A percentile compares a stretch with the other conserved stretches of the same genome.
Conservation (phyloP, 1,140 invertebrate species). For the Drosophila punjabiensis region DNA sequence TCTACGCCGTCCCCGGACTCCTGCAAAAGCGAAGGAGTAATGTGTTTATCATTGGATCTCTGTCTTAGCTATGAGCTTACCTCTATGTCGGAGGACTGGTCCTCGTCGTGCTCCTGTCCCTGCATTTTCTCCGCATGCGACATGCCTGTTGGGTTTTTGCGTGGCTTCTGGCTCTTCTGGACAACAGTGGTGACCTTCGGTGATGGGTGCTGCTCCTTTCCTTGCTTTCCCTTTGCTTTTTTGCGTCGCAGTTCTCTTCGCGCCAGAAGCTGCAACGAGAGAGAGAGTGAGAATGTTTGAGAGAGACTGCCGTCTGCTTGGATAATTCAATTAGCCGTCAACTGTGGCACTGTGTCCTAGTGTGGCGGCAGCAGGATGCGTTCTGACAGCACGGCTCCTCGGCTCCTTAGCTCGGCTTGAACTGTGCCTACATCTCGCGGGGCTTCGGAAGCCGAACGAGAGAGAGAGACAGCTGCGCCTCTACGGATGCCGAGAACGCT, state of each 20-base stretch:
- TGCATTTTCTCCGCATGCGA: constrained; percentile 50
- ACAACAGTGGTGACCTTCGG: not conserved
- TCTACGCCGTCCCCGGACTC: constrained; percentile 35
- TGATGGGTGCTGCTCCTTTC: constrained; percentile 12
- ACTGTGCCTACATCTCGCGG: too few species aligned
- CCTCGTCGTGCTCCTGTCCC: constrained; percentile 38
- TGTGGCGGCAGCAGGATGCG: constrained; percentile 20
- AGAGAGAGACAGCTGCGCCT: not conserved
- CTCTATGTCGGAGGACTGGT: constrained; percentile 44
- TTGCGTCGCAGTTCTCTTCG: constrained; percentile 37
- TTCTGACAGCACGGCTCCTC: constrained; percentile 1
- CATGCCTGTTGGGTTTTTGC: constrained; percentile 17
- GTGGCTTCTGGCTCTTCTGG: constrained; percentile 1
- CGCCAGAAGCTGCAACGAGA: constrained; percentile 40
- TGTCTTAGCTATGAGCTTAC: constrained; percentile 3
- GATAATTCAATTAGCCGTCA: constrained; percentile 28
- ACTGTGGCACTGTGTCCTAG: not conserved
- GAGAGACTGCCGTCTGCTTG: not conserved
- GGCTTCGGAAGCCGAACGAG: constrained; percentile 7
- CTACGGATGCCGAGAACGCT: constrained; percentile 4
- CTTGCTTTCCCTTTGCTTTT: constrained; percentile 11
- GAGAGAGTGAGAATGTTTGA: not conserved
- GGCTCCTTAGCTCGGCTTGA: too few species aligned
- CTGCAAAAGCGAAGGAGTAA: not conserved
- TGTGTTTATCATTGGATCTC: not conserved